A percentile compares a stretch with the other conserved stretches of the same genome.
Conservation (phyloP, 2,888 invertebrate species). For the Branchinecta sandiegonensis region DNA sequence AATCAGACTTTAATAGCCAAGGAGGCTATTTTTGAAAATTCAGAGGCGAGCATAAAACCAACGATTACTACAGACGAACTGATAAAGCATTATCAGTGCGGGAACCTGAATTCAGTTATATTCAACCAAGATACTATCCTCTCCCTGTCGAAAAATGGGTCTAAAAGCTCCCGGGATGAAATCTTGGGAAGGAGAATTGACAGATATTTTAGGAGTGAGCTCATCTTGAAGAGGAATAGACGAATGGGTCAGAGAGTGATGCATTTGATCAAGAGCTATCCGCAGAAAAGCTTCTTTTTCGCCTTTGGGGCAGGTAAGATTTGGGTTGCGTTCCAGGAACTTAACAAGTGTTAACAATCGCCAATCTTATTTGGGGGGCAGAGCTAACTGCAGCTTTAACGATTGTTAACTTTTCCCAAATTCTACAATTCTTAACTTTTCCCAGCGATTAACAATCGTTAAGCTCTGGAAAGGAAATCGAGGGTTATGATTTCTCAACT, state of each 20-base stretch:
- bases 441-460: no score
- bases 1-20: constrained; percentile 37
- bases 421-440: no score
- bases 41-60: constrained; percentile 23
- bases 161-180: constrained; percentile 26
- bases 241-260: constrained; percentile 39
- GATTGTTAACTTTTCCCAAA: no score
- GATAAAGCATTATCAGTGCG: constrained; percentile 38
- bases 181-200: constrained; percentile 34
- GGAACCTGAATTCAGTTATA: constrained; percentile 36
- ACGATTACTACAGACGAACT: constrained; percentile 35
- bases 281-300: constrained; percentile 39
- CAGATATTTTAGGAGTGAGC: constrained; percentile 38
- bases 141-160: neutral
- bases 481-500: no score
- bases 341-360: no score
- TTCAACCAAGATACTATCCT: constrained; percentile 33
- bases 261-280: constrained; percentile 35
- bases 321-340: no score
- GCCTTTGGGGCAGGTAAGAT: constrained; percentile 41
- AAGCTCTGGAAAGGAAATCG: no score
- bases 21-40: constrained; percentile 29
- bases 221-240: constrained; percentile 39
- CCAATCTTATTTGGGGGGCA: no score
- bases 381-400: no score